phyloP scores from a whole-genome alignment of 2,797 vertebrate species.

The Yasuhikotakia modesta region DNA sequence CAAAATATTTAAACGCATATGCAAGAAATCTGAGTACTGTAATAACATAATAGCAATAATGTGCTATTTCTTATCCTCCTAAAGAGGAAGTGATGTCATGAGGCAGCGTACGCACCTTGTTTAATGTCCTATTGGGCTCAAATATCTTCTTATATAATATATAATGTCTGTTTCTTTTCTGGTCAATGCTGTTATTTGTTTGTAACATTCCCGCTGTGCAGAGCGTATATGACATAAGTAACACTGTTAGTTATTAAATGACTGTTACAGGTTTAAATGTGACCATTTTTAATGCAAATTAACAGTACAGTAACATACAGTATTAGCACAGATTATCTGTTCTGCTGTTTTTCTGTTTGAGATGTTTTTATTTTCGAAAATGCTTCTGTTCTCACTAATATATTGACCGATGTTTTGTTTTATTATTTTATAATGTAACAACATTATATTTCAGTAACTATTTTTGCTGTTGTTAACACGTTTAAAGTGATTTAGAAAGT shows the following conservation, averaged over 20 bases:
- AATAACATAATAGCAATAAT: constrained; percentile 45
- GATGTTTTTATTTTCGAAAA: neutral
- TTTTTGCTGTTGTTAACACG: neutral
- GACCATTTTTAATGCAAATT: neutral
- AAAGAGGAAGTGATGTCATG: neutral
- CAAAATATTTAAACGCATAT: neutral
- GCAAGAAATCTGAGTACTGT: constrained; percentile 38
- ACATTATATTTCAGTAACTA: neutral
- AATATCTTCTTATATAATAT: too few species aligned
- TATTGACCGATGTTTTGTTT: constrained; percentile 8
- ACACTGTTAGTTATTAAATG: neutral
- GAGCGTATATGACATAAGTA: constrained; percentile 6
- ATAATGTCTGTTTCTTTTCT: constrained; percentile 10
- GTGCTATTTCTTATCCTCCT: neutral
- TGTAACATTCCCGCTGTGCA: neutral
- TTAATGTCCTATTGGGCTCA: neutral
- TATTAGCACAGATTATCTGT: constrained; percentile 6
- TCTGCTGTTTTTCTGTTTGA: constrained; percentile 20
- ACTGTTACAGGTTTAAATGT: neutral
- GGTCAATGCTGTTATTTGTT: neutral
- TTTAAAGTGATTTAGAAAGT: neutral
- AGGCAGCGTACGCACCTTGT: neutral
- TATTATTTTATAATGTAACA: constrained; percentile 19
- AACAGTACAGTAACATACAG: constrained; percentile 16
- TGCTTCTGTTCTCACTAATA: constrained; percentile 7